Evolutionary conservation across 2,113 vertebrate genomes (phyloP), one percentile per base, ranked within the genome.

Genomic region (Empidonax alnorum): DNA sequence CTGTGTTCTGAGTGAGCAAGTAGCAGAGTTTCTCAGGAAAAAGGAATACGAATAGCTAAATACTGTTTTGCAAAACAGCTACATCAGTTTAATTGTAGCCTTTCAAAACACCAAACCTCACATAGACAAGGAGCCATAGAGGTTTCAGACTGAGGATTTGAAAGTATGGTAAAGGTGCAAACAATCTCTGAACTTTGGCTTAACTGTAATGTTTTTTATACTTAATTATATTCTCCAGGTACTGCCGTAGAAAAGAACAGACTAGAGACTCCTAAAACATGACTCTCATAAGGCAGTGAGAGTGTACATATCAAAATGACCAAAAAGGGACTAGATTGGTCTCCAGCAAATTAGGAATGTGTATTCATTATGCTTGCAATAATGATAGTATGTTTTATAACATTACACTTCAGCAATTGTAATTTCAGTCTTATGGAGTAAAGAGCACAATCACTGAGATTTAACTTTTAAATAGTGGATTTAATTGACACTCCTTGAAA

Each of bases 381-480:
- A 93, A 86, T 66, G 55, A 74, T 74, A 67, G 30, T 28, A 67
- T 63, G 13, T 56, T 94, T 96, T 86, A 91, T 90, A 93, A 59
- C 20, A n/a, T 47, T 80, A 25, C 50, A 59, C 56, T 81, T 46
- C 66, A 56, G 52, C 50, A 83, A 90, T 74, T 71, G 72, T 55
- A 80, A 74, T 92, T 93, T 90, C 68, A 83, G 42, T 83, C 88
- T 95, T 94, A 81, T 37, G 47, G 52, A 84, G 56, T 52, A 91
- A 90, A 90, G 75, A 88, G 19, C 31, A 7, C 47, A 86, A 6
- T 88, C 72, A 74, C 72, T 74, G 69, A 74, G 67, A 80, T 91
- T 66, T 89, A 91, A 78, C 63, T 94, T 96, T 93, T 58, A 94
- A 72, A 85, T 55, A 88, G 78, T 39, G 52, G 63, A 44, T 87